A percentile compares a stretch with the other conserved stretches of the same genome.
Conservation (phyloP, 1,140 invertebrate genomes). For the Planococcus citri region DNA sequence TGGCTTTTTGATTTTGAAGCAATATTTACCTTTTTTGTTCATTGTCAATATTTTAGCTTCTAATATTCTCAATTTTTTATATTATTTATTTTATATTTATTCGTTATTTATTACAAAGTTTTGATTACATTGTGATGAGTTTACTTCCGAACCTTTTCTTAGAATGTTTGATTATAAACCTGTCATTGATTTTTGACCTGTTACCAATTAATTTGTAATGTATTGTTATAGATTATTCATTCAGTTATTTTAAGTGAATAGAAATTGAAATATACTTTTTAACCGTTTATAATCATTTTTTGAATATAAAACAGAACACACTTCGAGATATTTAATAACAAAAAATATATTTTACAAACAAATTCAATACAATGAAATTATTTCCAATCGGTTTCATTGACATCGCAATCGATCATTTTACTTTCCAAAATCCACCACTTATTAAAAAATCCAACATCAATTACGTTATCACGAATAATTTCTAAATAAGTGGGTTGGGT, state of each 20-base stretch:
- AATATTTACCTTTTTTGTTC: neutral
- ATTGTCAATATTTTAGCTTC: neutral
- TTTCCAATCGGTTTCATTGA: conserved; percentile 40
- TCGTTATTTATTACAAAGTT: neutral
- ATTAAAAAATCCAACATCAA: conserved; percentile 66
- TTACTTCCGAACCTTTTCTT: neutral
- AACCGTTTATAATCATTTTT: neutral
- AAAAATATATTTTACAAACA: neutral
- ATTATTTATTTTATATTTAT: neutral
- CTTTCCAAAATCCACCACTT: conserved; percentile 56
- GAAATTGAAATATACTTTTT: neutral
- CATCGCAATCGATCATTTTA: conserved; percentile 63
- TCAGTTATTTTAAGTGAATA: neutral
- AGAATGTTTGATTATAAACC: too few relatives aligned
- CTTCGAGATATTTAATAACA: neutral
- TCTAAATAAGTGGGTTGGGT: conserved; percentile 43
- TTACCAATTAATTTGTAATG: neutral
- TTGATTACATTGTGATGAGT: neutral
- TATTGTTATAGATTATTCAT: neutral
- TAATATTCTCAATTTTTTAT: neutral
- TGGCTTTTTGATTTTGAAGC: neutral
- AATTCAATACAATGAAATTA: neutral
- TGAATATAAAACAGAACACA: neutral
- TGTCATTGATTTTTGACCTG: neutral
- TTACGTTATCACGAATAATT: conserved; percentile 47